A percentile compares a stretch with the other conserved stretches of the same genome.
Conservation (phyloP, 64 coral and sea anemone species). For the Dendronephthya gigantea region DNA sequence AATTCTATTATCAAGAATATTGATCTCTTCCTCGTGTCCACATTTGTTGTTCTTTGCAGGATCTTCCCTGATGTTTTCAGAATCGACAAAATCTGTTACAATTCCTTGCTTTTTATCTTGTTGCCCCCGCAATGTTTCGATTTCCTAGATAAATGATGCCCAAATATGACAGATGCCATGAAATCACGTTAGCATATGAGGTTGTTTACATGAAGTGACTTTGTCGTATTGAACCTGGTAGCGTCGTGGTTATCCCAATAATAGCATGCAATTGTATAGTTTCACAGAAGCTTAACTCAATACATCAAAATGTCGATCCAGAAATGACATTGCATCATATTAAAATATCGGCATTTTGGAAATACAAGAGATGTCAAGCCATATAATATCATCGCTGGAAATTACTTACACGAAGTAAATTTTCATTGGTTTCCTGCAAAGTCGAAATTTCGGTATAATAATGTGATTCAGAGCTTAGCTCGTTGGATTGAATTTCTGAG, state of each 20-base stretch:
- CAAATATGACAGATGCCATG: too few relatives aligned
- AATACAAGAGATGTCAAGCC: background rate
- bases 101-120: background rate
- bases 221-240: too few relatives aligned
- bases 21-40: background rate
- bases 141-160: background rate
- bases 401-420: conserved; percentile 59
- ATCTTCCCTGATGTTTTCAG: background rate
- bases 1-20: background rate
- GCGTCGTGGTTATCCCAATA: too few relatives aligned
- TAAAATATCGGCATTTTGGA: background rate
- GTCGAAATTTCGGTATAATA: conserved; percentile 76
- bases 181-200: too few relatives aligned
- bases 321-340: too few relatives aligned
- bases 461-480: conserved; percentile 63
- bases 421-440: conserved; percentile 69
- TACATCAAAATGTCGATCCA: too few relatives aligned
- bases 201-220: too few relatives aligned
- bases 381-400: background rate
- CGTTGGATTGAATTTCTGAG: conserved; percentile 69
- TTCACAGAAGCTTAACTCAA: too few relatives aligned
- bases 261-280: too few relatives aligned
- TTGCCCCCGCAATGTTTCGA: background rate
- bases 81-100: background rate
- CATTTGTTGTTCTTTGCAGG: background rate